A percentile compares a stretch with the other conserved stretches of the same genome.
phyloP scores from a whole-genome alignment of 2,888 invertebrate species.

The Diadegma fenestrale region DNA sequence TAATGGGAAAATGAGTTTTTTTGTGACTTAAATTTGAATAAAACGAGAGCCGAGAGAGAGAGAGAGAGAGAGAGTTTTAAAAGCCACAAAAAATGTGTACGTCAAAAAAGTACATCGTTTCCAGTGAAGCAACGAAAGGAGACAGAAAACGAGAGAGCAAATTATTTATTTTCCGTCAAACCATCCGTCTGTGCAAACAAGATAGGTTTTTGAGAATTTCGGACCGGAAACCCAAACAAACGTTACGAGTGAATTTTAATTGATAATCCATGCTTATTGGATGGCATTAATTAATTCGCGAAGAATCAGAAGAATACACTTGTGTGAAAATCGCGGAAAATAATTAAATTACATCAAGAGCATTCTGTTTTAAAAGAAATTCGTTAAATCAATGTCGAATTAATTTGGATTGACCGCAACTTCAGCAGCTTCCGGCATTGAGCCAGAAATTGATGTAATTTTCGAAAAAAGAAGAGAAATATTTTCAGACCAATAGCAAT shows the following conservation, averaged over 20 bases:
- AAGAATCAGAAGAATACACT: background rate
- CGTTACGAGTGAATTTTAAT: background rate
- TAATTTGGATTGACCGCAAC: background rate
- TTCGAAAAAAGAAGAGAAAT: background rate
- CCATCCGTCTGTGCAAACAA: conserved; percentile 22
- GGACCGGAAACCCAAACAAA: conserved; percentile 32
- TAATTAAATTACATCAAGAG: too few relatives aligned
- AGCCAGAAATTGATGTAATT: background rate
- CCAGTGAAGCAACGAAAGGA: background rate
- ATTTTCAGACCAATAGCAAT: too few relatives aligned
- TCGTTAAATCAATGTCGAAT: background rate
- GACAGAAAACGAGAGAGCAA: background rate
- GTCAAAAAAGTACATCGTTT: background rate
- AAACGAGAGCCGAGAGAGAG: background rate
- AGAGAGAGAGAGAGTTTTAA: too few relatives aligned
- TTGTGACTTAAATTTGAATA: conserved; percentile 20
- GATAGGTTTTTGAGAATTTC: conserved; percentile 37
- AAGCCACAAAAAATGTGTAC: background rate
- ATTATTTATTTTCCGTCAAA: conserved; percentile 23
- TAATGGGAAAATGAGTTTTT: background rate
- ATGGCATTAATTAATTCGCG: background rate
- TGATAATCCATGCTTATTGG: background rate
- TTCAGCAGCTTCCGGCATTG: background rate
- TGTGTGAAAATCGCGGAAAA: background rate
- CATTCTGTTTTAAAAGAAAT: too few relatives aligned